Evolutionary conservation across 2,797 vertebrate species (phyloP).

Genomic region (Argya squamiceps): DNA sequence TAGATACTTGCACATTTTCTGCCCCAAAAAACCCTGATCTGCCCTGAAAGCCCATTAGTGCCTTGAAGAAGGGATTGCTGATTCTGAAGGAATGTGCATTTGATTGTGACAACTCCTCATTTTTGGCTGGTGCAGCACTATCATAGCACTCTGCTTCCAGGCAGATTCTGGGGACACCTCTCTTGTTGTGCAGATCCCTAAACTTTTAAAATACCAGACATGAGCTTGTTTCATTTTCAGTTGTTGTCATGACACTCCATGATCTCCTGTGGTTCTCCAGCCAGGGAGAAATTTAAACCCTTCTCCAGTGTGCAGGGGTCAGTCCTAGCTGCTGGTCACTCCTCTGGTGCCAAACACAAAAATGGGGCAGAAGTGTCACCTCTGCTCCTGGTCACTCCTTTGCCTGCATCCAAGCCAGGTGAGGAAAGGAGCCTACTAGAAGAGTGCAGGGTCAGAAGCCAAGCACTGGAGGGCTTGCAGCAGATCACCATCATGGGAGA

Average conservation of each 20-base stretch:
- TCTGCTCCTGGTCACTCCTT: accelerated
- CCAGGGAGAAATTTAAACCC: background rate
- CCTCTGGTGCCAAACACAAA: accelerated
- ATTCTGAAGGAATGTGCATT: accelerated
- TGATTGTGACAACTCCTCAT: background rate
- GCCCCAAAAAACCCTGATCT: background rate
- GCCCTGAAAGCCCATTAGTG: background rate
- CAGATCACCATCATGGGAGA: background rate
- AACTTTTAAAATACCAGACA: background rate
- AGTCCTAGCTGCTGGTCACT: background rate
- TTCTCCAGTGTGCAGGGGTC: background rate
- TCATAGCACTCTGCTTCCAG: background rate
- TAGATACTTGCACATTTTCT: background rate
- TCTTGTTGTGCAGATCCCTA: background rate
- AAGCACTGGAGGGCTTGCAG: background rate
- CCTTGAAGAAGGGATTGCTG: background rate
- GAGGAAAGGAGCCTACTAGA: background rate
- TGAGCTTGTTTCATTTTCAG: background rate
- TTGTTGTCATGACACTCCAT: background rate
- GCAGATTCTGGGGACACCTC: background rate
- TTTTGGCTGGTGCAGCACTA: background rate
- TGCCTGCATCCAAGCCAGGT: background rate
- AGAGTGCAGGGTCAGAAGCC: background rate
- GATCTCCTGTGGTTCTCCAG: background rate
- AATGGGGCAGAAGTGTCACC: background rate